A percentile compares a stretch with the other conserved stretches of the same genome.
These are phyloP conservation scores for Oscheius onirici DNA, from an alignment of 2,888 invertebrate genomes.

Conservation along the genomic window DNA sequence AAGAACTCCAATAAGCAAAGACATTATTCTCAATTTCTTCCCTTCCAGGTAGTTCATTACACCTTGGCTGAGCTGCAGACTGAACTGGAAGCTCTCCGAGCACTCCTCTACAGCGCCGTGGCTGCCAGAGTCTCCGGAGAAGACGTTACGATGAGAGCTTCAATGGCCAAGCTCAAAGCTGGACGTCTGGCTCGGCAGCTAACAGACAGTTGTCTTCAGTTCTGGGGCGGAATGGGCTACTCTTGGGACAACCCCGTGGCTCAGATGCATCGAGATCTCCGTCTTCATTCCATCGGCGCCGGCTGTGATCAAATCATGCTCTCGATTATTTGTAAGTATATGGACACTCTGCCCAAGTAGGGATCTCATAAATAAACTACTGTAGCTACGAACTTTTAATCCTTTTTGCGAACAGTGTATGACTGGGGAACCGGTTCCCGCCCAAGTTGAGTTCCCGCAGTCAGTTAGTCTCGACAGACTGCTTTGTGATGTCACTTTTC, in stretches of 20 bases:
- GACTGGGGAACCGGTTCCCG: too few species aligned
- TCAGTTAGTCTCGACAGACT: too few species aligned
- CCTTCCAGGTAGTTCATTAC: constrained; percentile 74
- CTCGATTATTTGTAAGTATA: constrained; percentile 76
- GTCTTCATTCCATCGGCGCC: constrained; percentile 76
- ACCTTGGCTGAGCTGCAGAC: constrained; percentile 76
- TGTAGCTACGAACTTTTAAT: not conserved
- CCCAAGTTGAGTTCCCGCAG: too few species aligned
- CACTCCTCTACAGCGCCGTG: constrained; percentile 73
- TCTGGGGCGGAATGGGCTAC: constrained; percentile 77
- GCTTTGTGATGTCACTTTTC: too few species aligned
- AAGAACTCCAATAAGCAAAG: too few species aligned
- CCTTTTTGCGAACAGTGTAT: too few species aligned
- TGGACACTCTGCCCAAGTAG: constrained; percentile 51
- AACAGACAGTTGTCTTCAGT: constrained; percentile 75
- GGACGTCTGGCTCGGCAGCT: constrained; percentile 75
- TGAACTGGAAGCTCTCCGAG: constrained; percentile 75
- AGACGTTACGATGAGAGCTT: constrained; percentile 75
- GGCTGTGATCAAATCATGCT: constrained; percentile 78
- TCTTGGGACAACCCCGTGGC: constrained; percentile 74
- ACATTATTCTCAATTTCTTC: not conserved
- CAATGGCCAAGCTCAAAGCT: constrained; percentile 77
- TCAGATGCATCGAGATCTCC: constrained; percentile 74
- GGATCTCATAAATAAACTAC: constrained; percentile 9
- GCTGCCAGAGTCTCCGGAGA: constrained; percentile 71